A percentile compares a stretch with the other conserved stretches of the same genome.
phyloP scores from a whole-genome alignment of 1,140 invertebrate species.

The Acyrthosiphon pisum region DNA sequence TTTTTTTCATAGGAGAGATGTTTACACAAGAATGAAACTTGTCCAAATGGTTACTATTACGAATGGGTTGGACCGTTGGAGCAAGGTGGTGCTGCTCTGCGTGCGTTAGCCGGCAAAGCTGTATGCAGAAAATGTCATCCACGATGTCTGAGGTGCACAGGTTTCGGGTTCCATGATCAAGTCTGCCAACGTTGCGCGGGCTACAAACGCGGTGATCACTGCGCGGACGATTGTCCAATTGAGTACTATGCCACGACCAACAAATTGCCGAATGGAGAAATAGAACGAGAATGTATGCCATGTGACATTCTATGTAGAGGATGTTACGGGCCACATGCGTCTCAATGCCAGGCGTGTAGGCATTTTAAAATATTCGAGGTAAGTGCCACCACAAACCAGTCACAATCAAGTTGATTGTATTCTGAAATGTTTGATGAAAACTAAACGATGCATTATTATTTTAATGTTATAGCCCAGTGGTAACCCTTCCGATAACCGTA shows the following conservation, averaged over 20 bases:
- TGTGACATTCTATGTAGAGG: slow-evolving; percentile 84
- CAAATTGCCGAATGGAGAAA: slow-evolving; percentile 63
- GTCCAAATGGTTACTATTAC: slow-evolving; percentile 83
- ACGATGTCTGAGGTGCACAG: slow-evolving; percentile 86
- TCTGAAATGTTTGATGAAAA: neutral
- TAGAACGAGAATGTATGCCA: slow-evolving; percentile 71
- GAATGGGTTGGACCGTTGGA: slow-evolving; percentile 83
- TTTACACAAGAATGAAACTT: slow-evolving; percentile 79
- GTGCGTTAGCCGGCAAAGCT: slow-evolving; percentile 76
- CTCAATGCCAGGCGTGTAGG: slow-evolving; percentile 82
- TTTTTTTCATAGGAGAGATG: slow-evolving; percentile 69
- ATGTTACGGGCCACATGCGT: slow-evolving; percentile 79
- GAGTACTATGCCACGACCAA: slow-evolving; percentile 83
- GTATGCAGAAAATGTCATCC: slow-evolving; percentile 90
- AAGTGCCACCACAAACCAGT: slow-evolving; percentile 59
- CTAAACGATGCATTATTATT: neutral
- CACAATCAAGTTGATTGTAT: neutral
- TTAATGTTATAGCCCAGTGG: slow-evolving; percentile 65
- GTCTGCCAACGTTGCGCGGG: slow-evolving; percentile 85
- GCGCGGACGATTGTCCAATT: slow-evolving; percentile 86
- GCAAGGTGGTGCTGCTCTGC: slow-evolving; percentile 70
- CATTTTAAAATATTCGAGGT: slow-evolving; percentile 82
- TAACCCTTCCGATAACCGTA: slow-evolving; percentile 68
- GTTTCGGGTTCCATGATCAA: slow-evolving; percentile 84
- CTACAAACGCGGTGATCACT: slow-evolving; percentile 86